phyloP scores from a whole-genome alignment of 2,113 vertebrate genomes.

The Ariopsis seemanni region DNA sequence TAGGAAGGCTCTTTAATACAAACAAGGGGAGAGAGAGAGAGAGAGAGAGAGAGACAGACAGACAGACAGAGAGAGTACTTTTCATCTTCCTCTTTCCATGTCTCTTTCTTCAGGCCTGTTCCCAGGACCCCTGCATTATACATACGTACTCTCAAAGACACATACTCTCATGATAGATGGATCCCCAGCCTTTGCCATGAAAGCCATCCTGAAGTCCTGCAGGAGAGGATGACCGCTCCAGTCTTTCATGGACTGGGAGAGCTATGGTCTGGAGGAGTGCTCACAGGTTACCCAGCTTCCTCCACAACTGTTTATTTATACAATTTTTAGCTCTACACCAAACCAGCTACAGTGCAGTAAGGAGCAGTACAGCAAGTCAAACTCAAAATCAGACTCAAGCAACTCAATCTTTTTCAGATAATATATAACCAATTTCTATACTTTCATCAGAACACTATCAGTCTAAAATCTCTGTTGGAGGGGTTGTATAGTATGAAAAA shows the following conservation, averaged over 20 bases:
- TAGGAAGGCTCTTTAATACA: background rate
- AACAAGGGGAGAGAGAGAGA: background rate
- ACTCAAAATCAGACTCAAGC: background rate
- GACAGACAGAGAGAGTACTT: no score
- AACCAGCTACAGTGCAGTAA: background rate
- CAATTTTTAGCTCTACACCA: background rate
- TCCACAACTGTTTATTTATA: background rate
- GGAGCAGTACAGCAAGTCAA: background rate
- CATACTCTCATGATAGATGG: background rate
- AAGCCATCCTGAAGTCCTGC: background rate
- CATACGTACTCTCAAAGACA: background rate
- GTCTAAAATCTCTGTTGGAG: background rate
- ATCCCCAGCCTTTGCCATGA: background rate
- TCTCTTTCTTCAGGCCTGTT: background rate
- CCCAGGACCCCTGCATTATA: background rate
- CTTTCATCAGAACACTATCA: background rate
- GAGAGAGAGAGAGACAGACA: no score
- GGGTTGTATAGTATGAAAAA: background rate
- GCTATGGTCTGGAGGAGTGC: background rate
- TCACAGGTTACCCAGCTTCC: background rate
- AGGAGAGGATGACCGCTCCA: background rate
- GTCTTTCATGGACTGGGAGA: background rate
- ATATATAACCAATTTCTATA: background rate
- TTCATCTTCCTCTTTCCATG: background rate
- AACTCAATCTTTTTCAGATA: background rate